These are phyloP conservation scores for Electrona antarctica DNA, from an alignment of 2,113 vertebrate genomes.

Conservation along the genomic window DNA sequence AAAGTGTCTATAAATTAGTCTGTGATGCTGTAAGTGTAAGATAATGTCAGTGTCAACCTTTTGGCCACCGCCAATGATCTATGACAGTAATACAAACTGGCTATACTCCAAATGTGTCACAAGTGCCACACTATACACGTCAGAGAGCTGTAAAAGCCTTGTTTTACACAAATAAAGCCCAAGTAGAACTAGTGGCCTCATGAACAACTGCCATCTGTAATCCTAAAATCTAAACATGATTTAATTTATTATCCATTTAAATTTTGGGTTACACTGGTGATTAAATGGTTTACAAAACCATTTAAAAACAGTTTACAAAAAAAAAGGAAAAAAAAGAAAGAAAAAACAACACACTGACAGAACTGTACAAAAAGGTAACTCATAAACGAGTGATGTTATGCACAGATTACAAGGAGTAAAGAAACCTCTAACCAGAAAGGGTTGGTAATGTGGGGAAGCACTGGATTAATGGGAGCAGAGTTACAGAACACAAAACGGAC, in stretches of 20 bases:
- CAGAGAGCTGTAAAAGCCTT: too few species aligned
- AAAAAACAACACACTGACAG: neutral
- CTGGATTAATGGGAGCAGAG: slow-evolving; percentile 10
- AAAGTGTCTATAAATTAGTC: too few species aligned
- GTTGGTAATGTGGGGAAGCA: neutral
- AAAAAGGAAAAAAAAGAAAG: too few species aligned
- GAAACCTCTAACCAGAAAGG: neutral
- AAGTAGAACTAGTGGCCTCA: too few species aligned
- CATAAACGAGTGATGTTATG: slow-evolving; percentile 7
- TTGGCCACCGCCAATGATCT: too few species aligned
- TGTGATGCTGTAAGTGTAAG: too few species aligned
- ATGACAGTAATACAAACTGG: too few species aligned
- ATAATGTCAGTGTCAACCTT: too few species aligned
- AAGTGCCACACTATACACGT: too few species aligned
- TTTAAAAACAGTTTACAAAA: slow-evolving; percentile 16
- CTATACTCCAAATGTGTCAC: too few species aligned
- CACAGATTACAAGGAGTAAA: neutral
- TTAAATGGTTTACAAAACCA: neutral
- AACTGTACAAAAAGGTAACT: slow-evolving; percentile 38
- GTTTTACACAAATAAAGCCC: too few species aligned
- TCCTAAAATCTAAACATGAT: neutral
- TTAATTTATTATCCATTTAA: slow-evolving; percentile 39
- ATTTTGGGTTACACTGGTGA: slow-evolving; percentile 24
- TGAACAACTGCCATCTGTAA: neutral
- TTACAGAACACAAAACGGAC: slow-evolving; percentile 32